Conservation (phyloP, 2,113 vertebrate genomes). For the Uropsilus gracilis region DNA sequence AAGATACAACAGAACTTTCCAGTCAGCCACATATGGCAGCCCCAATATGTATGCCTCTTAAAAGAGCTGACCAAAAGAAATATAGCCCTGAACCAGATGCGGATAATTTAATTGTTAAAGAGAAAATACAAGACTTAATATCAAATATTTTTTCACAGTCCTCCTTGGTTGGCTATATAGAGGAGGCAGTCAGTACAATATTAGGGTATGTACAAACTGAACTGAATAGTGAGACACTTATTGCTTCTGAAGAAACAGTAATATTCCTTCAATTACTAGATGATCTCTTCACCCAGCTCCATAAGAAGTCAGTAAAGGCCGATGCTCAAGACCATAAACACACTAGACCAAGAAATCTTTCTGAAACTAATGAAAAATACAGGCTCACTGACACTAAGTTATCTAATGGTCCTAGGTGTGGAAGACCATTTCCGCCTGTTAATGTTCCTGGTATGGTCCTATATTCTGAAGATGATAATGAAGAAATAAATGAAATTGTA, state of each 20-base stretch:
- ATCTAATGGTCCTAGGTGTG: neutral
- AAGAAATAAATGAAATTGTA: conserved; percentile 74
- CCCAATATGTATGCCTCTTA: neutral
- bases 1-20: neutral
- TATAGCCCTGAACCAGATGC: neutral
- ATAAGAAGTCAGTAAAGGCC: neutral
- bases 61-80: neutral
- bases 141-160: conserved; percentile 65
- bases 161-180: conserved; percentile 63
- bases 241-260: conserved; percentile 75
- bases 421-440: conserved; percentile 49
- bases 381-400: conserved; percentile 10
- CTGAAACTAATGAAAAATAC: conserved; percentile 50
- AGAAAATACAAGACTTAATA: conserved; percentile 66
- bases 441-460: conserved; percentile 79
- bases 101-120: conserved; percentile 31
- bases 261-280: conserved; percentile 63
- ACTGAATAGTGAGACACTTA: conserved; percentile 70
- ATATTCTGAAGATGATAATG: conserved; percentile 76
- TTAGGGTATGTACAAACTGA: conserved; percentile 71
- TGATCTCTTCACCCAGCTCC: conserved; percentile 67
- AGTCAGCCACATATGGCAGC: neutral
- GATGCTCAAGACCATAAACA: neutral
- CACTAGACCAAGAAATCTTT: neutral
- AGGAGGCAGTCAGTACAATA: conserved; percentile 70